phyloP scores from a whole-genome alignment of 2,113 vertebrate genomes.

The Ammodramus savannarum region DNA sequence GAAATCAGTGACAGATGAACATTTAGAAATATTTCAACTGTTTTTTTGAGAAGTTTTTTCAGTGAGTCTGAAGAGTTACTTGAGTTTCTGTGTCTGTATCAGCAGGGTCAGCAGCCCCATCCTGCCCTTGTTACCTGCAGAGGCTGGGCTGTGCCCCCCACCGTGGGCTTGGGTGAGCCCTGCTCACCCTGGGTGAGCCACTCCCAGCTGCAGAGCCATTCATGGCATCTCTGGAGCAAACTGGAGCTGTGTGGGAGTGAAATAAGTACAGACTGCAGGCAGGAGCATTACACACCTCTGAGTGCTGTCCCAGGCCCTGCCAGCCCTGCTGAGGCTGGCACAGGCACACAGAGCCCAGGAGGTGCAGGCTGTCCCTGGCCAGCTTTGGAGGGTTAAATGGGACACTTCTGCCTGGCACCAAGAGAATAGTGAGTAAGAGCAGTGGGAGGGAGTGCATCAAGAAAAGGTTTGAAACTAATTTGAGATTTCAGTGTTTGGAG shows the following conservation, averaged over 20 bases:
- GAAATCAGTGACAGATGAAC: not conserved
- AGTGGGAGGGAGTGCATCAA: not conserved
- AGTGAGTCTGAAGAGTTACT: not conserved
- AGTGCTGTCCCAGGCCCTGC: accelerated
- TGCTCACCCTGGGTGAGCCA: not conserved
- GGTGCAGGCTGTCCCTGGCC: not conserved
- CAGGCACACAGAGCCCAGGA: not conserved
- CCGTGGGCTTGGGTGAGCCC: not conserved
- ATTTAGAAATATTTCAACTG: not conserved
- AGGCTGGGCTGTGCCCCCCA: not conserved
- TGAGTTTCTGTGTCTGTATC: not conserved
- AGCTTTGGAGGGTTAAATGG: not conserved
- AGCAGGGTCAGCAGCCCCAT: not conserved
- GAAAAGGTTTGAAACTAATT: not conserved
- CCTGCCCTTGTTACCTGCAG: not conserved
- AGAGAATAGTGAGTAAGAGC: not conserved
- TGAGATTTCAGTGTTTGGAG: not conserved
- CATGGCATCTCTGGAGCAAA: not conserved
- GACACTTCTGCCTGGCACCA: not conserved
- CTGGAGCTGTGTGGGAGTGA: not conserved
- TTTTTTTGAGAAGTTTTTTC: not conserved
- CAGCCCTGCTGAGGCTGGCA: not conserved
- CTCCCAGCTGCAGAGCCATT: not conserved
- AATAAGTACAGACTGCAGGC: not conserved
- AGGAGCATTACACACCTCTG: not conserved